Evolutionary conservation across 1,140 invertebrate species (phyloP).

Genomic region (Halictus rubicundus): DNA sequence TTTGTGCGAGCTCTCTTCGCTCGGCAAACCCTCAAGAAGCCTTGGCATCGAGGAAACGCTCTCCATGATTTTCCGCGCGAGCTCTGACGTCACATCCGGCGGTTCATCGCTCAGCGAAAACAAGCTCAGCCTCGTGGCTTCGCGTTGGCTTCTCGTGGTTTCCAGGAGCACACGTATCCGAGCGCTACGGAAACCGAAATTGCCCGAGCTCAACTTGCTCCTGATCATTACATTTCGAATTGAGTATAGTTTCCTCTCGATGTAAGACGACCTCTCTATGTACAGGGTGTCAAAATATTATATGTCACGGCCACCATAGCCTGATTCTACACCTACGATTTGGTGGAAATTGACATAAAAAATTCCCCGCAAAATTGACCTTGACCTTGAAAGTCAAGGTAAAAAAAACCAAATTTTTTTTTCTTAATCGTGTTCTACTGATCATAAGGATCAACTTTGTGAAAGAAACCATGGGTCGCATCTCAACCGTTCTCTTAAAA

Average conservation of each 20-base stretch:
- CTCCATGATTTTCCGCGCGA: conserved; percentile 55
- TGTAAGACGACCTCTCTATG: too few relatives aligned
- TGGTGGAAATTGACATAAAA: too few relatives aligned
- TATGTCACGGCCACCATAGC: too few relatives aligned
- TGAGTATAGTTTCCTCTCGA: neutral
- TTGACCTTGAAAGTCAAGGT: too few relatives aligned
- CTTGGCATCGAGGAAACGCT: conserved; percentile 44
- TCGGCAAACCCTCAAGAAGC: conserved; percentile 48
- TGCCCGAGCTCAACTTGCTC: conserved; percentile 14
- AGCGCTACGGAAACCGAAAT: conserved; percentile 38
- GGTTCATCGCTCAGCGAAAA: conserved; percentile 47
- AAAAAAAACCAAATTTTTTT: too few relatives aligned
- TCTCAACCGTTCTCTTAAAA: too few relatives aligned
- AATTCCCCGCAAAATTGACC: too few relatives aligned
- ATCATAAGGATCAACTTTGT: too few relatives aligned
- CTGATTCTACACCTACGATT: too few relatives aligned
- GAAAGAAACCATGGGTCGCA: too few relatives aligned
- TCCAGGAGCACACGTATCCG: conserved; percentile 30
- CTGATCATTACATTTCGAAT: neutral
- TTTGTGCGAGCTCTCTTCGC: conserved; percentile 46
- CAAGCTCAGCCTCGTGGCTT: conserved; percentile 38
- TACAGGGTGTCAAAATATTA: too few relatives aligned
- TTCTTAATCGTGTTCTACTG: too few relatives aligned
- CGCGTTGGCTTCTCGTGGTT: neutral
- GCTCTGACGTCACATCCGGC: conserved; percentile 47